Conservation (phyloP, 2,113 vertebrate species). For the Pelusios castaneus region DNA sequence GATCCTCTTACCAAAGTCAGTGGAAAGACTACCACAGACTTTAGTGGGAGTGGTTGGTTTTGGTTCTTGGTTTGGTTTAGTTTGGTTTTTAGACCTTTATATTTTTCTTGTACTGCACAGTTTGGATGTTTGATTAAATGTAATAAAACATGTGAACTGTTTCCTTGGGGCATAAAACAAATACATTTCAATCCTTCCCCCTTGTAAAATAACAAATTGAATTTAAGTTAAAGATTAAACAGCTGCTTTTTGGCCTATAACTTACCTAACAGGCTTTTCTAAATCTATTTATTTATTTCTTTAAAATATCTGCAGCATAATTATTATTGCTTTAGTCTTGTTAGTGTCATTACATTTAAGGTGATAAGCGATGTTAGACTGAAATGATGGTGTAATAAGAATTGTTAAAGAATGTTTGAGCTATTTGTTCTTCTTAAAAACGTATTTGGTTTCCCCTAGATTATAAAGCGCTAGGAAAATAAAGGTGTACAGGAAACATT, state of each 20-base stretch:
- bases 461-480: not conserved
- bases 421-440: not conserved
- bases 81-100: not conserved
- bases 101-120: not conserved
- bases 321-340: not conserved
- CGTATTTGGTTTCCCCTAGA: not conserved
- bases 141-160: not conserved
- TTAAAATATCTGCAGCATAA: slow-evolving; percentile 17
- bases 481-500: not conserved
- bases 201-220: not conserved
- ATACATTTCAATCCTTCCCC: not conserved
- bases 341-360: not conserved
- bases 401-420: not conserved
- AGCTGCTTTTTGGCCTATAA: not conserved
- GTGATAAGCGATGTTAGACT: not conserved
- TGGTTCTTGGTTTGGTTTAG: not conserved
- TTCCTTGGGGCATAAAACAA: not conserved
- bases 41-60: not conserved
- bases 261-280: not conserved
- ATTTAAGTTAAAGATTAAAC: not conserved
- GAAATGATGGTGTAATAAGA: not conserved
- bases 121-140: not conserved
- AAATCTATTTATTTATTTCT: not conserved
- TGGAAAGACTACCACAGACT: not conserved
- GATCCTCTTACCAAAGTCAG: not conserved